Base-by-base conservation (phyloP, 2,797 vertebrate genomes). In the Melanotaenia trifasciata region DNA sequence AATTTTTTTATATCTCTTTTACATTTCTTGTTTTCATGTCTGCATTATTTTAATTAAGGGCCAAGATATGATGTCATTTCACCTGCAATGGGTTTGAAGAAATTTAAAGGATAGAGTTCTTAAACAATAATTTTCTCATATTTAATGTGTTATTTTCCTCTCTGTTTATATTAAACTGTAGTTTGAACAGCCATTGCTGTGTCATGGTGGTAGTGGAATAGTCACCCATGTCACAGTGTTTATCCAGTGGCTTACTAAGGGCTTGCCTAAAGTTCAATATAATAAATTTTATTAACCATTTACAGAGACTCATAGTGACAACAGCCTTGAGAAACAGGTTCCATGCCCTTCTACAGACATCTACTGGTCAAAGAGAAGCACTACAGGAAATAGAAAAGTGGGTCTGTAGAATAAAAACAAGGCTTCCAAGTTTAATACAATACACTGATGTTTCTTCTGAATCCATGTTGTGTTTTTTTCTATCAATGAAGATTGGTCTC, bases 361-460 rank as follows among this genome's bases (percentile, higher is more conserved):
- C 92, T 82, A 87, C 90, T 83, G 93, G 81, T 70, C 20, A 69
- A 77, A 64, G 1, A 20, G 11, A 7, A 43, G 7, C 81, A 81
- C 65, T 86, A 54, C 78, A 65, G 32, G 6, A 30, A 35, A 59
- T 5, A 1, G 32, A 2, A 18, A 71, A 60, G 11, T 35, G 47
- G 38, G 54, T 74, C 67, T 76, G 53, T 7, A 9, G 4, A 22
- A 2, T 24, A 10, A 22, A 12, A 53, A 11, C 0, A 5, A 5
- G 28, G 14, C 58, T 69, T 53, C 24, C 54, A 8, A 30, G 40
- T 35, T 40, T 74, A 47, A 20, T 56, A 18, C 13, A 56, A 16
- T 5, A 16, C 13, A 14, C 2, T 18, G 53, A 14, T 56, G 14
- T 8, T 30, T 56, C 26, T 14, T 26, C 2, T 53, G 4, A 26